Percentiles rank a stretch among this genome's conserved stretches.
Conservation (phyloP, 2,888 invertebrate species). For the Byasa hedistus region DNA sequence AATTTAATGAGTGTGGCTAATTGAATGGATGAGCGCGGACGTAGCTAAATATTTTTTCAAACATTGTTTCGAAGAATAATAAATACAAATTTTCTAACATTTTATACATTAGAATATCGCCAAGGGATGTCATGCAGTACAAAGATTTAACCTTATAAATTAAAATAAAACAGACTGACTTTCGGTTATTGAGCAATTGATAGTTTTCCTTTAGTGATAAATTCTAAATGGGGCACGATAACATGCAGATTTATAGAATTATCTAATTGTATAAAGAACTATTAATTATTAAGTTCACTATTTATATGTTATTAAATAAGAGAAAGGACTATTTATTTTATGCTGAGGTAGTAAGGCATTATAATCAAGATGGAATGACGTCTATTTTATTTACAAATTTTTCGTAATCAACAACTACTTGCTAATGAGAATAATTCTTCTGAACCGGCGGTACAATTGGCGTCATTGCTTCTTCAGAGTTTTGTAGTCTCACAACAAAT, state of each 20-base stretch:
- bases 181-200: neutral
- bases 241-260: constrained; percentile 32
- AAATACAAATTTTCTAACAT: constrained; percentile 26
- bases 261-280: constrained; percentile 72
- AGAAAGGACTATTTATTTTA: constrained; percentile 73
- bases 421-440: neutral
- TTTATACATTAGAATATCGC: constrained; percentile 9
- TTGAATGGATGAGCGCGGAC: constrained; percentile 66
- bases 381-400: constrained; percentile 39
- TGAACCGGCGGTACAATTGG: constrained; percentile 33
- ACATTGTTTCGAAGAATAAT: constrained; percentile 32
- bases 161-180: neutral
- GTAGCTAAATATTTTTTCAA: constrained; percentile 40
- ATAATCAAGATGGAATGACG: constrained; percentile 53
- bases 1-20: constrained; percentile 59
- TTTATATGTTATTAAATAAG: constrained; percentile 72
- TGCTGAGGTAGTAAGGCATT: constrained; percentile 58
- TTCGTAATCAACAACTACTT: neutral
- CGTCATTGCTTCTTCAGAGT: constrained; percentile 52
- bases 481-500: constrained; percentile 80
- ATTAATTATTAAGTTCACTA: constrained; percentile 63
- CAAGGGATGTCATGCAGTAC: constrained; percentile 1
- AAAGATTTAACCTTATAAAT: neutral
- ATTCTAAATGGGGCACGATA: neutral
- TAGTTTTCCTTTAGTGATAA: constrained; percentile 13